These are phyloP conservation scores for Jacana jacana DNA, from an alignment of 2,113 vertebrate species.

Conservation along the genomic window DNA sequence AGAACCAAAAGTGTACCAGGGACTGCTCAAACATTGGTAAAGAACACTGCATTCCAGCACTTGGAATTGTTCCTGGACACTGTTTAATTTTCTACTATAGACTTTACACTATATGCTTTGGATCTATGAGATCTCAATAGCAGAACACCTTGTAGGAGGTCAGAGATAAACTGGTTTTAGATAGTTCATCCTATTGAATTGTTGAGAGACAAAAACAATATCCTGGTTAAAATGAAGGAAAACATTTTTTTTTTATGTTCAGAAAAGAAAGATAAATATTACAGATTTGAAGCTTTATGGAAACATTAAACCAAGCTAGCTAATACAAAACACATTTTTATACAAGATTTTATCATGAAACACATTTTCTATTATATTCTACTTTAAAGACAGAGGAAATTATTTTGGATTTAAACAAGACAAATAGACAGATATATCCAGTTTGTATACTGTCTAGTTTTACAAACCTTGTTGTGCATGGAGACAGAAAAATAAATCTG, in stretches of 20 bases:
- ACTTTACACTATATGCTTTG: background rate
- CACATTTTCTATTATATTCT: background rate
- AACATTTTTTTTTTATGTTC: background rate
- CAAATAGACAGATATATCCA: background rate
- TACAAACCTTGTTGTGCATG: background rate
- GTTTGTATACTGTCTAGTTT: background rate
- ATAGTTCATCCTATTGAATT: background rate
- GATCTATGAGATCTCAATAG: background rate
- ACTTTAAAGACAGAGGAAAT: background rate
- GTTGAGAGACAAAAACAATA: background rate
- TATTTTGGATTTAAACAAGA: background rate
- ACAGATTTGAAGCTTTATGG: background rate
- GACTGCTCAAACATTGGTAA: background rate
- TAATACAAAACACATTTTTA: background rate
- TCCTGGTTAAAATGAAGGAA: background rate
- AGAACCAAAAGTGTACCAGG: background rate
- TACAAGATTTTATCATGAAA: background rate
- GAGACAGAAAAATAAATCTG: background rate
- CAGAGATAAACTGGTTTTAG: background rate
- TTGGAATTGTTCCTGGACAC: background rate
- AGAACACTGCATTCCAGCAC: background rate
- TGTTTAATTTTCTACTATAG: background rate
- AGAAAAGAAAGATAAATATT: background rate
- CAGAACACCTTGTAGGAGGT: background rate
- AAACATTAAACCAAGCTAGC: background rate